These are phyloP conservation scores for Todiramphus chloris DNA, from an alignment of 2,113 vertebrate genomes.

Conservation along the genomic window DNA sequence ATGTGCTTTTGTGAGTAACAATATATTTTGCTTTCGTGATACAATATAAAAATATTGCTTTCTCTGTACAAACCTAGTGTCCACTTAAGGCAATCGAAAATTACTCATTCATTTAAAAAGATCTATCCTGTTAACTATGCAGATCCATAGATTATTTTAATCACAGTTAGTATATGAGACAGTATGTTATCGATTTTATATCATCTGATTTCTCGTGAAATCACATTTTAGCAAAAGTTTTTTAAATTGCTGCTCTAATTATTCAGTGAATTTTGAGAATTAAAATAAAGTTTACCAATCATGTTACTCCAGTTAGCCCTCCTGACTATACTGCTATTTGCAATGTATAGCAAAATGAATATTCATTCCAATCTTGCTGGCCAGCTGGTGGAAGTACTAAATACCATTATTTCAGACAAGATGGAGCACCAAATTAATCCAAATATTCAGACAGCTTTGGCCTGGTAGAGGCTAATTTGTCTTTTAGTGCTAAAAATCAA, in stretches of 20 bases:
- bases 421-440: constrained; percentile 42
- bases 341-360: constrained; percentile 8
- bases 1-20: neutral
- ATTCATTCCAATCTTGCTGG: constrained; percentile 26
- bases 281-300: neutral
- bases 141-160: neutral
- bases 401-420: constrained; percentile 40
- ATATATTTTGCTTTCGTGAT: neutral
- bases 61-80: neutral
- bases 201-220: neutral
- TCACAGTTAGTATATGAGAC: neutral
- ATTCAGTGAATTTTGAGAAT: neutral
- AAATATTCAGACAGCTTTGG: constrained; percentile 33
- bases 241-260: neutral
- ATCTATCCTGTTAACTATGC: neutral
- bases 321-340: neutral
- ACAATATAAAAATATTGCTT: neutral
- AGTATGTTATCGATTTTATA: neutral
- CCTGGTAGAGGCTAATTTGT: constrained; percentile 21
- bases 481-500: constrained; percentile 42
- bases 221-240: neutral
- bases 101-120: neutral
- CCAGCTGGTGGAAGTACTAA: constrained; percentile 37
- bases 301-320: neutral
- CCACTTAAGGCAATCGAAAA: neutral